Evolutionary conservation across 2,113 vertebrate species (phyloP), one percentile per base, ranked within the genome.

Genomic region (Euleptes europaea): DNA sequence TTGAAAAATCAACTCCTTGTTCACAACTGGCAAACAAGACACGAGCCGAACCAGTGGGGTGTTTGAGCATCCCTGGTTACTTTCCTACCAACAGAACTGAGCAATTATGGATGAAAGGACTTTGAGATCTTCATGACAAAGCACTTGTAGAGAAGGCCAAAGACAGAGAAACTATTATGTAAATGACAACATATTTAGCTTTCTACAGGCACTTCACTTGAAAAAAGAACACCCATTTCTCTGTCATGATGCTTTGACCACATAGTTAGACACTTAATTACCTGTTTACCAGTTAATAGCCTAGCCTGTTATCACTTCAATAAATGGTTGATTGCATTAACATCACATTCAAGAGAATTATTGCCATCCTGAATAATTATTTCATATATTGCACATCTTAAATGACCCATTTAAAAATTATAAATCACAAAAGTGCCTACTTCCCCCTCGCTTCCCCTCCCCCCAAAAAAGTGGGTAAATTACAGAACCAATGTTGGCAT

Each of bases 301-400:
- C 63, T 70, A 91, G 87, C 90, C 44, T 87, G 85, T 89, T 77
- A 83, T 78, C 71, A 85, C 71, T 93, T 88, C 90, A 90, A 86
- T 88, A 93, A 94, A 94, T 83, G 85, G 79, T 31, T 91, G 87
- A 90, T 60, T 93, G 86, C 87, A 90, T 88, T 93, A 80, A 78
- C 78, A 85, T 71, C 44, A 92, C 90, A 90, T 94, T 92, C 49
- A 90, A 88, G 91, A 88, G 86, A 93, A 87, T 92, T 93, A 93
- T 93, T 88, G 78, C 67, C 67, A 92, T 40, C 78, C 74, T 89
- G 91, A 94, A 90, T 91, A 94, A 93, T 90, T 89, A 89, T 94
- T 92, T 89, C 86, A 87, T 89, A 93, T 91, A 93, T 85, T 90
- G 80, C 84, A 89, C 86, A 88, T 93, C 87, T 88, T 92, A 93